Base-by-base conservation (phyloP, 2,888 invertebrate genomes). In the Oscheius onirici region DNA sequence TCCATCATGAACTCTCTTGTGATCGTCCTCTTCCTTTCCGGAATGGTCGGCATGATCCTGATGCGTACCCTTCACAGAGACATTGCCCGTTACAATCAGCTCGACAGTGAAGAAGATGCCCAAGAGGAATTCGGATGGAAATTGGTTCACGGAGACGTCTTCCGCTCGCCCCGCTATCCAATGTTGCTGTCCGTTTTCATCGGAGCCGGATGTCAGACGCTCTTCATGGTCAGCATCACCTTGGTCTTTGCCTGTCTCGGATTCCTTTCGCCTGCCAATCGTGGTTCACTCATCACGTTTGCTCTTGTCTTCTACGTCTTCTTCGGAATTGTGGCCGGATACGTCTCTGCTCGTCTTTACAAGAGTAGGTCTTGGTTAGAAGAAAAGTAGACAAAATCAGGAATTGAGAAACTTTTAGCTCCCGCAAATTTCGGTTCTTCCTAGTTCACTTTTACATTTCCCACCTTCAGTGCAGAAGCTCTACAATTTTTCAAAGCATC, bases 1-100 rank as follows among this genome's bases (percentile, higher is more conserved):
- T 96, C 95, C 79, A 99, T 99, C 86, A 91, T 99, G 75, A 99
- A 99, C 89, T 97, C 97, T 0, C 90, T 99, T 83, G 95, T 99
- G 70, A 99, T 99, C 81, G 90, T 90, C 10, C 83, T 90, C 44
- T 99, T 99, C 90, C 90, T 99, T 22, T 95, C 96, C 80, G 99
- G 97, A 80, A 99, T 99, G 97, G 96, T 99, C 17, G 97, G 97
- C 34, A 99, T 99, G 97, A 99, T 99, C 86, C 91, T 99, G 89
- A 89, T 99, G 80, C 91, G 97, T 75, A 99, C 97, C 0, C 90
- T 99, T 74, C 97, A 99, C 88, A 95, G 97, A 88, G 99, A 99
- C 89, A 97, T 99, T 84, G 97, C 97, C 3, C 91, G 97, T 83
- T 99, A 99, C 88, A 99, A 99, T 89, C 96, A 97, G 91, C 88